Conservation (phyloP, 1,140 invertebrate species). For the Muscidifurax raptorellus region DNA sequence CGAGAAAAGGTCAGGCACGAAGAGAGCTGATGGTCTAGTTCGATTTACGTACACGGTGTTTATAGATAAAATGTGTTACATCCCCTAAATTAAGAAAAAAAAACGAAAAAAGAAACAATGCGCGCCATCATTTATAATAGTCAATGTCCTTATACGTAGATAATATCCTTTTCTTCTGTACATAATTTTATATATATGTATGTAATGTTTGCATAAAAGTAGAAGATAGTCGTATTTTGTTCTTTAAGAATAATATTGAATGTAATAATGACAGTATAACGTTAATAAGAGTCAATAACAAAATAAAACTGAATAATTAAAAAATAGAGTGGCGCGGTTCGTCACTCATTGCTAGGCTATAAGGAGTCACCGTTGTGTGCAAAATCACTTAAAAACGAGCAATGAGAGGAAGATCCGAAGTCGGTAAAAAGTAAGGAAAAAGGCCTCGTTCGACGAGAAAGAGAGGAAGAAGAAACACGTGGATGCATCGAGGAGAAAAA, state of each 20-base stretch:
- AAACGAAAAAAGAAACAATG: constrained; percentile 43
- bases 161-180: constrained; percentile 73
- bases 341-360: constrained; percentile 18
- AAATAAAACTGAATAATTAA: constrained; percentile 58
- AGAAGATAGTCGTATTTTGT: constrained; percentile 65
- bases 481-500: constrained; percentile 26
- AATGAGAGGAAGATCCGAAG: background rate
- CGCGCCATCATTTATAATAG: constrained; percentile 65
- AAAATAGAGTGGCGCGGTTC: background rate
- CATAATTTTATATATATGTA: constrained; percentile 71
- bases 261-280: constrained; percentile 69
- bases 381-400: constrained; percentile 8
- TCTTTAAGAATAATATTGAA: constrained; percentile 67
- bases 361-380: background rate
- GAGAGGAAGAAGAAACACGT: constrained; percentile 11
- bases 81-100: constrained; percentile 27
- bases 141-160: constrained; percentile 67
- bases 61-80: constrained; percentile 36
- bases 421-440: constrained; percentile 19
- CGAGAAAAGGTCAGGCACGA: constrained; percentile 7
- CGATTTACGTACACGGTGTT: constrained; percentile 26
- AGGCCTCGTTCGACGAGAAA: constrained; percentile 6
- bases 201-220: constrained; percentile 67
- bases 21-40: constrained; percentile 34
- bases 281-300: constrained; percentile 72